Base-by-base conservation (phyloP, 2,888 invertebrate genomes). In the Invenusta paracnida region DNA sequence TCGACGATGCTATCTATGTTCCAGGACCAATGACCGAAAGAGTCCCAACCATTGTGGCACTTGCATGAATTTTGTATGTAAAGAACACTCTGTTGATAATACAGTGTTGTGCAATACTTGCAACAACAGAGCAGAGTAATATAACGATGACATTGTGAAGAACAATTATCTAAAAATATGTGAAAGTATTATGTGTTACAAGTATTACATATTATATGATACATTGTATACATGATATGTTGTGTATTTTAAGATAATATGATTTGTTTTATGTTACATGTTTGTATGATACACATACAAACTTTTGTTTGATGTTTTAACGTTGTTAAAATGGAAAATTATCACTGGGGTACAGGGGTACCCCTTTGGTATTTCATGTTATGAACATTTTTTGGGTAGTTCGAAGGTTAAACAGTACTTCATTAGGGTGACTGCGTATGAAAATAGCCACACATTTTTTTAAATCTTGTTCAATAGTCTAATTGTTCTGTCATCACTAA, bases 121-220 rank as follows among this genome's bases (percentile, higher is more conserved):
- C 73, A 73, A 73, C 73, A 73, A 73, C 73, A 73, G 73, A 23
- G 73, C 73, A 73, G 73, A 73, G 73, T 13, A 73, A n/a, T n/a
- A n/a, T 23, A 73, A 73, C 73, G 73, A 73, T 73, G 73, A 73
- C 17, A 73, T 73, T 73, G 73, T 73, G 25, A 73, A 13, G 25
- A 73, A 73, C 73, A 73, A 73, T 73, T 73, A 73, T 73, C 73
- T 73, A 25, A 73, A 73, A 73, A 73, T 73, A 73, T 23, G 73
- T 73, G 25, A 73, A 13, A 73, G 73, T 73, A 73, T 13, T 73
- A 73, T 73, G 23, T 73, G n/a, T n/a, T n/a, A n/a, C 23, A 25
- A 73, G 48, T 48, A 48, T 11, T 48, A 11, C 48, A 11, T 48
- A 48, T 48, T 48, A 48, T 11, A 48, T 48, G 48, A 48, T 11